Evolutionary conservation across 2,797 vertebrate genomes (phyloP).

Genomic region (Schizopygopsis pylzovi): DNA sequence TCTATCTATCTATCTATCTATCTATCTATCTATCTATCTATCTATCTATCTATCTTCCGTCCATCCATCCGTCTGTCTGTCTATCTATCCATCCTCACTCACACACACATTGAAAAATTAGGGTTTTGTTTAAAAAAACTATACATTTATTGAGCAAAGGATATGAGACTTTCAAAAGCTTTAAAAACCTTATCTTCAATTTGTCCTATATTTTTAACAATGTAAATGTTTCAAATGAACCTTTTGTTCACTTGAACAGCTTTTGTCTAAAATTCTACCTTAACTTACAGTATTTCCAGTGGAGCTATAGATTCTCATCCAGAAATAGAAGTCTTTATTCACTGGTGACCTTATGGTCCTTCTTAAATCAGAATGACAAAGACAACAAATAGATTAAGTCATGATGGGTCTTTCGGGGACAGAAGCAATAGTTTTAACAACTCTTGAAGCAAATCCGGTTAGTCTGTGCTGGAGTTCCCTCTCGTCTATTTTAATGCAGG

Average conservation of each 20-base stretch:
- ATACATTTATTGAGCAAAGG: background rate
- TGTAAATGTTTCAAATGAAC: background rate
- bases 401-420: background rate
- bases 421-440: conserved; percentile 26
- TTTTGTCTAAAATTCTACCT: background rate
- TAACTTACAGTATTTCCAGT: background rate
- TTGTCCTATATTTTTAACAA: background rate
- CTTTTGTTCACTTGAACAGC: background rate
- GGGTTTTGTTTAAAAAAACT: background rate
- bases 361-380: conserved; percentile 18
- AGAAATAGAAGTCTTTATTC: conserved; percentile 12
- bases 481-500: conserved; percentile 48
- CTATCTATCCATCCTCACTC: background rate
- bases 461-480: conserved; percentile 38
- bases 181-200: background rate
- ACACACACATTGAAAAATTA: no score
- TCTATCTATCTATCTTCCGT: background rate
- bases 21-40: background rate
- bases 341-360: background rate
- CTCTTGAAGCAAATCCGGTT: conserved; percentile 9
- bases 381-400: conserved; percentile 8
- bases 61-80: background rate
- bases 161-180: background rate
- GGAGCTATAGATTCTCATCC: background rate
- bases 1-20: no score